phyloP scores from a whole-genome alignment of 2,888 invertebrate genomes.

The Sarcophaga rosellei region DNA sequence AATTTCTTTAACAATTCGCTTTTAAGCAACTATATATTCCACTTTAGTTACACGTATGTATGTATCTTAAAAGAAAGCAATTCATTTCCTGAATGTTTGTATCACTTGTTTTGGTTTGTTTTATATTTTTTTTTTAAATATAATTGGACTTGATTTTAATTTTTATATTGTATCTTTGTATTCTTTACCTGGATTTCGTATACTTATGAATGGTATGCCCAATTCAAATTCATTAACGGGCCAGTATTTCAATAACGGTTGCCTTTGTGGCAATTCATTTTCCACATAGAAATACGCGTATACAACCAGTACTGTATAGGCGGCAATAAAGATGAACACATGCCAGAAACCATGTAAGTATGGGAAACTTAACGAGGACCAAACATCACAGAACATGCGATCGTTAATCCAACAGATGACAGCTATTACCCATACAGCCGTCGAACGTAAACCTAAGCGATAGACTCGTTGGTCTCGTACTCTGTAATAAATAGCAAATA shows the following conservation, averaged over 20 bases:
- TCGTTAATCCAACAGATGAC: slow-evolving; percentile 90
- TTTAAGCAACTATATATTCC: slow-evolving; percentile 12
- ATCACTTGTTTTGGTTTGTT: slow-evolving; percentile 38
- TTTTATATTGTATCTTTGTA: slow-evolving; percentile 76
- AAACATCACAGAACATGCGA: slow-evolving; percentile 89
- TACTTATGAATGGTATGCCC: slow-evolving; percentile 88
- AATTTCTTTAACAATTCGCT: slow-evolving; percentile 18
- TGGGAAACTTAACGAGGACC: slow-evolving; percentile 89
- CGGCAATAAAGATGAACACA: slow-evolving; percentile 89
- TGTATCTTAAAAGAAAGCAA: slow-evolving; percentile 25
- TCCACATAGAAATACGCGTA: slow-evolving; percentile 90
- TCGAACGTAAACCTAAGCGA: slow-evolving; percentile 87
- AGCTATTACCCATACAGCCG: slow-evolving; percentile 86
- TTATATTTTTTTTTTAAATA: slow-evolving; percentile 1
- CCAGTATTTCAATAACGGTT: slow-evolving; percentile 88
- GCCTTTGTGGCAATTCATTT: slow-evolving; percentile 88
- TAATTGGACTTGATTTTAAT: not conserved
- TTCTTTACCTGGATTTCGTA: slow-evolving; percentile 84
- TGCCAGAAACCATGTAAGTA: slow-evolving; percentile 93
- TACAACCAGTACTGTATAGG: slow-evolving; percentile 89
- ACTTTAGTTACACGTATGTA: not conserved
- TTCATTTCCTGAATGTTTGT: slow-evolving; percentile 59
- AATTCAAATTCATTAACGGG: slow-evolving; percentile 89
- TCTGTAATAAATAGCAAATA: slow-evolving; percentile 68
- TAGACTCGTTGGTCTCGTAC: slow-evolving; percentile 84